A percentile compares a stretch with the other conserved stretches of the same genome.
Conservation (phyloP, 1,140 invertebrate genomes). For the Thalassaphorura encarpata region DNA sequence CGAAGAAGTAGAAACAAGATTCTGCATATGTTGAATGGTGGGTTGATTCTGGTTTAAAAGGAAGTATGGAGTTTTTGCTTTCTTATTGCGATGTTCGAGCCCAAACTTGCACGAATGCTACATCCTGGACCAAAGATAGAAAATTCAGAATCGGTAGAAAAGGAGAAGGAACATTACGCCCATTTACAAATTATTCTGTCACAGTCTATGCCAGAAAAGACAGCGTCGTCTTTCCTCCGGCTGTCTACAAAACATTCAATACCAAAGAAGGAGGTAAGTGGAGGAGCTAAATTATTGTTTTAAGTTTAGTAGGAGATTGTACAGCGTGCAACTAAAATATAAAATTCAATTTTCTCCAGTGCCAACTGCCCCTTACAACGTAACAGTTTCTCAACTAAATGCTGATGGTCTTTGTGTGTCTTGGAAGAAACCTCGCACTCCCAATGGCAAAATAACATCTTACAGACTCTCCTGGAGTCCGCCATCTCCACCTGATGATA, state of each 20-base stretch:
- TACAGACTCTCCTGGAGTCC: constrained; percentile 56
- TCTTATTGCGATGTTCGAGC: constrained; percentile 41
- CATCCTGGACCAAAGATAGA: constrained; percentile 16
- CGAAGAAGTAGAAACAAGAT: constrained; percentile 42
- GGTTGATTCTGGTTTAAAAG: constrained; percentile 29
- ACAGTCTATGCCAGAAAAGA: constrained; percentile 58
- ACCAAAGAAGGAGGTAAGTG: constrained; percentile 53
- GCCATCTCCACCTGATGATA: constrained; percentile 40
- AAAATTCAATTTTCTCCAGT: constrained; percentile 37
- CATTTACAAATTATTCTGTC: constrained; percentile 63
- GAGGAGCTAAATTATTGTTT: not conserved
- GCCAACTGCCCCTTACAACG: constrained; percentile 52
- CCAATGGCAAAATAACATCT: constrained; percentile 51
- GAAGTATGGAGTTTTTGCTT: constrained; percentile 51
- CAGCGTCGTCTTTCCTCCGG: constrained; percentile 46
- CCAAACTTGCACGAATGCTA: constrained; percentile 33
- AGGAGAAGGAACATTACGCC: constrained; percentile 44
- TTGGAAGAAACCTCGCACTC: constrained; percentile 53
- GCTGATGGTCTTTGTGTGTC: constrained; percentile 51
- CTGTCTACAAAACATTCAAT: constrained; percentile 46
- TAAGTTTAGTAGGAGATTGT: not conserved
- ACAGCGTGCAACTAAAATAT: not conserved
- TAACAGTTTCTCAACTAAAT: constrained; percentile 52
- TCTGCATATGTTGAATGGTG: constrained; percentile 49
- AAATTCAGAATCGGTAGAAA: constrained; percentile 20